These are phyloP conservation scores for Eupithecia insigniata DNA, from an alignment of 2,888 invertebrate species.

Conservation along the genomic window DNA sequence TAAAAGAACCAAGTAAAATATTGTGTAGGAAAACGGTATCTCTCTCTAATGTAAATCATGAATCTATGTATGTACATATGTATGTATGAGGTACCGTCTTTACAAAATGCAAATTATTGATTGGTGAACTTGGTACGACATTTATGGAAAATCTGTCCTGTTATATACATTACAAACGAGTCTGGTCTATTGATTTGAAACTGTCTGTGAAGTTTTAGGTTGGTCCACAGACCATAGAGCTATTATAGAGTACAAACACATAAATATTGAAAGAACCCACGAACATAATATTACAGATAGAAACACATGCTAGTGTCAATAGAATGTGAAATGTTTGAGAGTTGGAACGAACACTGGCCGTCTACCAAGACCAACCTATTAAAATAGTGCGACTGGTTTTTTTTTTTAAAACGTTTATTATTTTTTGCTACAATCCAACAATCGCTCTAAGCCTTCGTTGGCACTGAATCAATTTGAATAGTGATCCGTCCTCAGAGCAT, in stretches of 20 bases:
- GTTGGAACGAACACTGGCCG: background rate
- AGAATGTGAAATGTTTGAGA: background rate
- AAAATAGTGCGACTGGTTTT: background rate
- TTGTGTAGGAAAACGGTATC: background rate
- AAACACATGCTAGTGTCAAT: background rate
- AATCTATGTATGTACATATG: too few relatives aligned
- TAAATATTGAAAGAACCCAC: background rate
- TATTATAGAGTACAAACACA: background rate
- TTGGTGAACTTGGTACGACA: background rate
- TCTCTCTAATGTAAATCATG: background rate
- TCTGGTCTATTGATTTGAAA: slow-evolving; percentile 9
- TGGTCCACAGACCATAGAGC: too few relatives aligned
- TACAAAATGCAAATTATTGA: background rate
- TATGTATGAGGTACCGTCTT: too few relatives aligned
- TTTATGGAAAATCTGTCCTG: background rate
- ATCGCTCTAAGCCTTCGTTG: slow-evolving; percentile 10
- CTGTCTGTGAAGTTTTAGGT: slow-evolving; percentile 4
- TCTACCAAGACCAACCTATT: background rate
- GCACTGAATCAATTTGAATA: slow-evolving; percentile 16
- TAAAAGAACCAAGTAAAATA: background rate
- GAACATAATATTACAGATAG: background rate
- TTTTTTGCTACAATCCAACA: background rate
- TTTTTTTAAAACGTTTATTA: background rate
- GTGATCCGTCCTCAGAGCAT: background rate
- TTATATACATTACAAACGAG: slow-evolving; percentile 10